Percentiles rank a stretch among this genome's conserved stretches.
Conservation (phyloP, 1,140 invertebrate species). For the Drosophila ercepeae region DNA sequence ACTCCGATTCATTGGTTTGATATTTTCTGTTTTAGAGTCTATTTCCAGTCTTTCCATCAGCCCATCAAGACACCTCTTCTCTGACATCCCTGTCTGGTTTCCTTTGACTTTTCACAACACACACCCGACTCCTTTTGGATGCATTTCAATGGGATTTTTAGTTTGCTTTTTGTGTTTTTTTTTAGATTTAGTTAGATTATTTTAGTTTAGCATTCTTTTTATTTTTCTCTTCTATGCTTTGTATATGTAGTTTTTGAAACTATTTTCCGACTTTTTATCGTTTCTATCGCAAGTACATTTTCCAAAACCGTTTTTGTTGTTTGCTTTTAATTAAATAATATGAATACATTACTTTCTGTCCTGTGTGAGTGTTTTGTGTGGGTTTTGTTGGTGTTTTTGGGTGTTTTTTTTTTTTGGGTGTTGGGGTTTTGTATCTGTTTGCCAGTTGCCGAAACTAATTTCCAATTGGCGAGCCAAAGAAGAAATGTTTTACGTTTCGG, state of each 20-base stretch:
- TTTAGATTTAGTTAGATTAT: conserved; percentile 51
- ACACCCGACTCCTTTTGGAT: conserved; percentile 20
- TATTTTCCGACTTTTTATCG: conserved; percentile 72
- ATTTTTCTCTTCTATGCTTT: conserved; percentile 39
- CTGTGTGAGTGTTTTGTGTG: conserved; percentile 12
- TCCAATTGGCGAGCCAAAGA: conserved; percentile 57
- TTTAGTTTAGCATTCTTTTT: conserved; percentile 50
- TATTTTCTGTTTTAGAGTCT: conserved; percentile 11
- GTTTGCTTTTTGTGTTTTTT: conserved; percentile 15
- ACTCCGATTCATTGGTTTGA: conserved; percentile 27
- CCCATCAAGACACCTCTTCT: conserved; percentile 19
- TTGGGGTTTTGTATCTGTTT: conserved; percentile 28
- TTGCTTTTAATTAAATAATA: conserved; percentile 82
- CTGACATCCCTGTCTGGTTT: background rate
- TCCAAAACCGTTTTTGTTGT: conserved; percentile 83
- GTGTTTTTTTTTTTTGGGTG: conserved; percentile 19
- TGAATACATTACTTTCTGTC: conserved; percentile 61
- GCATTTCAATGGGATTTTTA: conserved; percentile 59
- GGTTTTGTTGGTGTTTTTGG: conserved; percentile 13
- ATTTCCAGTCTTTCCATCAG: conserved; percentile 24
- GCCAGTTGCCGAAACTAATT: conserved; percentile 48
- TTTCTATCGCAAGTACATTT: conserved; percentile 82
- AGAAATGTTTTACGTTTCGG: conserved; percentile 47
- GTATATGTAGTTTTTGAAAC: conserved; percentile 77
- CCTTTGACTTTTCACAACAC: conserved; percentile 4